phyloP scores from a whole-genome alignment of 2,797 vertebrate species.

The Centroberyx gerrardi region DNA sequence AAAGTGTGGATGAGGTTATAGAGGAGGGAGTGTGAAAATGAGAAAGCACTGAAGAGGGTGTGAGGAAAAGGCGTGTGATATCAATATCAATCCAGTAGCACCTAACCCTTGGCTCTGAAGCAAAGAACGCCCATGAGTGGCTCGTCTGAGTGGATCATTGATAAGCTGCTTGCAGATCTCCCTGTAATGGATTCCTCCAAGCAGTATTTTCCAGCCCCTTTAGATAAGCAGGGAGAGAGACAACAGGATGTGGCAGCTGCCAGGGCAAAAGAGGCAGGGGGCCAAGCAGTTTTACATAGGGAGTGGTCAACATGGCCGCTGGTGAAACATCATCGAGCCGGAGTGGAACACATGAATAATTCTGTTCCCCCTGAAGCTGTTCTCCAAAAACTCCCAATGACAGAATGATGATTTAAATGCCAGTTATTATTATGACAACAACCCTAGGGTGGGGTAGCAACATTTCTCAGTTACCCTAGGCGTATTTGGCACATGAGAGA shows the following conservation, averaged over 20 bases:
- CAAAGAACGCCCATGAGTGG: constrained; percentile 26
- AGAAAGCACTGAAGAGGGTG: constrained; percentile 1
- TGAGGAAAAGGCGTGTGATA: background rate
- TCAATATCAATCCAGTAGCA: constrained; percentile 19
- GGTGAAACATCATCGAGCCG: background rate
- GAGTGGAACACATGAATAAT: constrained; percentile 54
- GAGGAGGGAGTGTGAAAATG: background rate
- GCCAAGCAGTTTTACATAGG: background rate
- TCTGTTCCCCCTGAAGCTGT: background rate
- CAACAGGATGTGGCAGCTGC: constrained; percentile 25
- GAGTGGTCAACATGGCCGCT: background rate
- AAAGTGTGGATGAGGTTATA: background rate
- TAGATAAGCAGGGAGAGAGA: constrained; percentile 54
- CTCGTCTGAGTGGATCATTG: constrained; percentile 28
- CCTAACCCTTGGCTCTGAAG: constrained; percentile 40
- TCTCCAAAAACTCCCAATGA: constrained; percentile 28
- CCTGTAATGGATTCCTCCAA: constrained; percentile 34
- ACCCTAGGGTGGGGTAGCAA: constrained; percentile 40
- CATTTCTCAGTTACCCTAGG: constrained; percentile 21
- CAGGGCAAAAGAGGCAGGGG: constrained; percentile 31
- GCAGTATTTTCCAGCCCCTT: constrained; percentile 57
- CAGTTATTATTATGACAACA: constrained; percentile 31
- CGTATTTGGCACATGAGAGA: constrained; percentile 10
- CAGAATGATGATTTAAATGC: constrained; percentile 35
- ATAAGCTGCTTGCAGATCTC: constrained; percentile 51